These are phyloP conservation scores for Irena cyanogastra DNA, from an alignment of 2,113 vertebrate genomes.

Conservation along the genomic window DNA sequence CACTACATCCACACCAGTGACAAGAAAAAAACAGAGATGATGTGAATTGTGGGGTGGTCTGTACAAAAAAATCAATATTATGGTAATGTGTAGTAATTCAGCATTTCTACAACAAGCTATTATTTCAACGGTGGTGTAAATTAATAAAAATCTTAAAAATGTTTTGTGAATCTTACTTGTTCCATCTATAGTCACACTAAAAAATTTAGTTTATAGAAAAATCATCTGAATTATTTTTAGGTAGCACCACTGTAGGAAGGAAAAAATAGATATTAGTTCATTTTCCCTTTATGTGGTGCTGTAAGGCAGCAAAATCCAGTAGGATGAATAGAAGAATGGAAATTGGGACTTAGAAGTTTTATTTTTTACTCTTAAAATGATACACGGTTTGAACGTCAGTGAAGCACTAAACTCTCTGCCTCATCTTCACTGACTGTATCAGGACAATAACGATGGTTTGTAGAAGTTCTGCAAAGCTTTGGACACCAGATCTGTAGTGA, in stretches of 20 bases:
- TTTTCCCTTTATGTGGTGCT: neutral
- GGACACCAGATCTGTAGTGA: neutral
- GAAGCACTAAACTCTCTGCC: neutral
- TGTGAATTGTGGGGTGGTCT: neutral
- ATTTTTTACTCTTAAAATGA: neutral
- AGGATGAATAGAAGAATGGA: neutral
- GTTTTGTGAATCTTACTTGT: neutral
- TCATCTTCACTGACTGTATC: fast-evolving
- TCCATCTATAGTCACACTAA: neutral
- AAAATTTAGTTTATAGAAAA: constrained; percentile 1
- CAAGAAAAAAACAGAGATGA: neutral
- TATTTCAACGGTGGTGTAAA: neutral
- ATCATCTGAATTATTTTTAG: neutral
- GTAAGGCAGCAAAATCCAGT: neutral
- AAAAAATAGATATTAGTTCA: neutral
- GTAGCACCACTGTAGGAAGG: neutral
- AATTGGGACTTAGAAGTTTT: neutral
- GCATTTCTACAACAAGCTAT: neutral
- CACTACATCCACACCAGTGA: neutral
- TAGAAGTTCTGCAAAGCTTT: neutral
- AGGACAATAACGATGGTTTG: neutral
- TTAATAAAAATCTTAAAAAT: neutral
- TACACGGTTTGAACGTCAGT: neutral
- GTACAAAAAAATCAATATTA: neutral
- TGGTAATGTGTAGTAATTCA: neutral